Base-by-base conservation (phyloP, 2,797 vertebrate species). In the Myotis daubentonii region DNA sequence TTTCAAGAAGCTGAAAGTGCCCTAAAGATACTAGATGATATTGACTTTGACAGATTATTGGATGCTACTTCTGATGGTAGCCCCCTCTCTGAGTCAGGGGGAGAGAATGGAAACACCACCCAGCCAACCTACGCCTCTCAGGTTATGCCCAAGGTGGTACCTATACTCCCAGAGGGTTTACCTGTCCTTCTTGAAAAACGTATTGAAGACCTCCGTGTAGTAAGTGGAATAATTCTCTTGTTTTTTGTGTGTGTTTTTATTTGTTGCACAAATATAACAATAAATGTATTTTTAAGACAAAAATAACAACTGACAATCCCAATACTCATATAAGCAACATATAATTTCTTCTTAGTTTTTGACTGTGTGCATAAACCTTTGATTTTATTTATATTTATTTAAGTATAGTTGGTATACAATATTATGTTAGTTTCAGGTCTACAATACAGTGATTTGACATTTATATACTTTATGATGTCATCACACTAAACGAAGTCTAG, bases 21-120 rank as follows among this genome's bases (percentile, higher is more conserved):
- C 93, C 98, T 99, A 87, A 99, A 99, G 98, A 99, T 99, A 98
- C 98, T 99, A 98, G 99, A 99, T 17, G 99, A 99, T 97, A 98
- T 99, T 97, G 99, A 99, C 98, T 98, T 99, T 88, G 99, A 99
- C 88, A 98, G 98, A 80, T 98, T 99, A 97, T 98, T 99, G 98
- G 99, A 99, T 97, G 99, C 99, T 49, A 98, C 99, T 80, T 99
- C 99, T 97, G 98, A 99, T 87, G 98, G 98, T 90, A 99, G 99
- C 96, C 99, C 99, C 0, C 96, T 98, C 8, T 98, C 98, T 81
- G 98, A 98, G 57, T 99, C 99, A 94, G 98, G 98, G 47, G 98
- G 98, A 91, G 98, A 99, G 97, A 99, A 99, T 57, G 98, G 98
- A 89, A 98, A 94, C 90, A 94, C 97, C 83, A 97, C 98, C 74